Base-by-base conservation (phyloP, 2,797 vertebrate genomes). In the Erpetoichthys calabaricus region DNA sequence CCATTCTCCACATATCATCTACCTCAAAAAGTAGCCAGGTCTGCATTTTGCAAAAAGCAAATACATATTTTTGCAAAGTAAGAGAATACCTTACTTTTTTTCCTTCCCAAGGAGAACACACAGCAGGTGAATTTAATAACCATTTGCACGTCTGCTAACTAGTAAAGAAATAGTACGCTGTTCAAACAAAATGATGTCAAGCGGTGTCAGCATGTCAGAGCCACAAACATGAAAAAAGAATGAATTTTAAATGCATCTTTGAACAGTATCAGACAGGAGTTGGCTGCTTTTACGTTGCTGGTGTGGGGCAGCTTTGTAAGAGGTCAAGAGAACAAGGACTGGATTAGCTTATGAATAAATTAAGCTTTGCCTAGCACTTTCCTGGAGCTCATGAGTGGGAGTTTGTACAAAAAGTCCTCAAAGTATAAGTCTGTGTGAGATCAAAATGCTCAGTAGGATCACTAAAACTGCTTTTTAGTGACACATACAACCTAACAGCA, bases 221-320 rank as follows among this genome's bases (percentile, higher is more conserved):
- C 61, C 61, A 56, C 62, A 67, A 68, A 70, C 61, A 71, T 60
- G 59, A 62, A 65, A 63, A 62, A 61, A 58, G 5, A 52, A 53
- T 59, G 59, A 72, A 79, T 75, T 66, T 76, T 79, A 75, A 72
- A 79, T 80, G 66, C 63, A 68, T 75, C 76, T 75, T 79, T 79
- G 74, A 59, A 67, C 61, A 62, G 10, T 56, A 56, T 50, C 63
- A 64, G 63, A 67, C 62, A 67, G 58, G 68, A 6, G 6, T 68
- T 57, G 60, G 58, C 25, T 45, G 47, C 45, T 25, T 45, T 42
- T 42, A 49, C 50, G 10, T 43, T 5, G 43, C 43, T 57, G 41
- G 42, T 43, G 47, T 57, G 42, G 50, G 3, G 46, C 45, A 53
- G 53, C 42, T 45, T 9, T 9, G 57, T 44, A 46, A 54, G 44